Conservation (phyloP, 2,113 vertebrate species). For the Sturnira hondurensis region DNA sequence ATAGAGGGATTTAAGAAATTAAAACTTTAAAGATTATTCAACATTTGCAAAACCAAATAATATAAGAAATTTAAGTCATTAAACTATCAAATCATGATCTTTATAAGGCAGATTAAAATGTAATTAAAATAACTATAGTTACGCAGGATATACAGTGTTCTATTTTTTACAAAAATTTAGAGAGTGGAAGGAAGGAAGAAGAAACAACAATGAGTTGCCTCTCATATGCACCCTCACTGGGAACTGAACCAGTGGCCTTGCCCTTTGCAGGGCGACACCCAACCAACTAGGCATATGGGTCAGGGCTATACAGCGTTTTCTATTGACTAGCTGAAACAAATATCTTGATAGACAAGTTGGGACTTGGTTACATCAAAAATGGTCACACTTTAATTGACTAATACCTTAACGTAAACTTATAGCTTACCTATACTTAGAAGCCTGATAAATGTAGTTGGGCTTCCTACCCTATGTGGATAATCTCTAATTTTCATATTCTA, state of each 20-base stretch:
- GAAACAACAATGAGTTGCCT: too few species aligned
- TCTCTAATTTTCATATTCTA: constrained; percentile 58
- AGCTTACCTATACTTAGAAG: constrained; percentile 59
- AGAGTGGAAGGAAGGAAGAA: too few species aligned
- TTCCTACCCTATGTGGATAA: constrained; percentile 55
- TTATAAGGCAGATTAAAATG: not conserved
- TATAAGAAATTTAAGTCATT: not conserved
- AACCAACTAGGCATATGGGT: too few species aligned
- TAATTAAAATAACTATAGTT: not conserved
- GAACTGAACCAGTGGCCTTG: too few species aligned
- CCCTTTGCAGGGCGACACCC: too few species aligned
- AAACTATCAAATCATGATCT: not conserved
- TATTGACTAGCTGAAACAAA: constrained; percentile 55
- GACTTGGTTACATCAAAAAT: constrained; percentile 54
- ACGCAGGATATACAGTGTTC: not conserved
- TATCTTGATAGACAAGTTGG: constrained; percentile 49
- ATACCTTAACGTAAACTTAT: constrained; percentile 59
- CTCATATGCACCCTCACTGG: too few species aligned
- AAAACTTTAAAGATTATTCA: not conserved
- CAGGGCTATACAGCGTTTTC: not conserved
- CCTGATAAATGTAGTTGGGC: constrained; percentile 52
- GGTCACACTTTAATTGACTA: constrained; percentile 67
- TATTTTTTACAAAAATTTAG: not conserved
- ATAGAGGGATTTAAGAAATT: not conserved
- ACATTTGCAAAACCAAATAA: not conserved